Percentiles rank a stretch among this genome's conserved stretches.
Conservation (phyloP, 2,113 vertebrate genomes). For the Sinocyclocheilus rhinocerous region DNA sequence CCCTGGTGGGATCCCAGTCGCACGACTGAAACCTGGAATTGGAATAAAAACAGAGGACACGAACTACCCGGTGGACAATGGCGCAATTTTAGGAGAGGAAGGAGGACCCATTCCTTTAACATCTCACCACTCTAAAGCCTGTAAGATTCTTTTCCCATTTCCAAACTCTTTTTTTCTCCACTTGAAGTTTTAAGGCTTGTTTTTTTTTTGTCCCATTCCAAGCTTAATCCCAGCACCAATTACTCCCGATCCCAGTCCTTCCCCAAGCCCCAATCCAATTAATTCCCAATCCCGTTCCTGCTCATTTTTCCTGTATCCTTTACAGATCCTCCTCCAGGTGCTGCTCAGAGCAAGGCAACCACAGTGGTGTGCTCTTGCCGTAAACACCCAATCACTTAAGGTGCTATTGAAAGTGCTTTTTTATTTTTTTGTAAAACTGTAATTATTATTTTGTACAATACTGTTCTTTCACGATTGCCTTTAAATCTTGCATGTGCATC, state of each 20-base stretch:
- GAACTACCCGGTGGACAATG: conserved; percentile 82
- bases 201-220: not conserved
- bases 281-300: not conserved
- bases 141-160: not conserved
- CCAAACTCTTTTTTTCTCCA: conserved; percentile 23
- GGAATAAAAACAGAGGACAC: conserved; percentile 72
- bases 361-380: conserved; percentile 85
- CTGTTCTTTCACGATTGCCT: conserved; percentile 86
- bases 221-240: conserved; percentile 9
- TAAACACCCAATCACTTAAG: conserved; percentile 79
- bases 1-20: conserved; percentile 36
- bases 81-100: conserved; percentile 71
- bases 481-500: conserved; percentile 89
- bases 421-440: conserved; percentile 83
- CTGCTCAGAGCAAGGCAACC: conserved; percentile 78
- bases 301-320: conserved; percentile 26
- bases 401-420: conserved; percentile 83
- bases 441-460: conserved; percentile 95
- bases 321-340: conserved; percentile 81
- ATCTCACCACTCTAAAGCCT: conserved; percentile 35
- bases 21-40: conserved; percentile 83
- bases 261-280: conserved; percentile 18
- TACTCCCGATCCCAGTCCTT: not conserved
- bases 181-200: not conserved
- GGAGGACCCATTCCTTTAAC: conserved; percentile 57